Evolutionary conservation across 2,888 invertebrate genomes (phyloP).

Genomic region (Anthrax anthrax): DNA sequence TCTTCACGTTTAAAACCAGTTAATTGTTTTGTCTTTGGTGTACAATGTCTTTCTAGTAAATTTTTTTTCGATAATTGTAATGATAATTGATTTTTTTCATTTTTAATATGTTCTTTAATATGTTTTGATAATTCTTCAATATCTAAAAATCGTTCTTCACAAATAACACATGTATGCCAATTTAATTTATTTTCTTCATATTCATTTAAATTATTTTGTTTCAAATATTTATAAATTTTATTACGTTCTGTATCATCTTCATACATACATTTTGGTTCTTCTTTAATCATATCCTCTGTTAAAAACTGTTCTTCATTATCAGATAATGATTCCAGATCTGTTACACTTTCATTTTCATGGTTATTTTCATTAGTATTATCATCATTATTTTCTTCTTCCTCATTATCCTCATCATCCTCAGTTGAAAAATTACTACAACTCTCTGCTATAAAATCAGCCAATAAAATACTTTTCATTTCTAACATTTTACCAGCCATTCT

Average conservation of each 20-base stretch:
- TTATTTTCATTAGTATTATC: no score
- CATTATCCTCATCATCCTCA: no score
- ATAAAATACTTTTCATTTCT: no score
- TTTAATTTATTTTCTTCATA: conserved; percentile 4
- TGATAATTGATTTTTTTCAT: not conserved
- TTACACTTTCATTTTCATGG: no score
- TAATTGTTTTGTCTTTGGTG: conserved; percentile 6
- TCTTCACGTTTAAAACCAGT: conserved; percentile 9
- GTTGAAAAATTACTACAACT: no score
- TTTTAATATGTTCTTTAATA: conserved; percentile 9
- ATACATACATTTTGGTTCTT: conserved; percentile 10
- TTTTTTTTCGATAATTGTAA: not conserved
- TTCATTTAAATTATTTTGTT: conserved; percentile 3
- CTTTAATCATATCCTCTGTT: conserved; percentile 9
- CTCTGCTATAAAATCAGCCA: no score
- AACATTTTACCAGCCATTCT: no score
- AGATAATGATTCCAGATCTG: no score
- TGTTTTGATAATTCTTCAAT: conserved; percentile 7
- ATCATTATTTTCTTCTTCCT: no score
- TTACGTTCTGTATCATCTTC: conserved; percentile 7
- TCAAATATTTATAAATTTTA: conserved; percentile 6
- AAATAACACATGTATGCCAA: conserved; percentile 11
- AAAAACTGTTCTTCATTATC: no score
- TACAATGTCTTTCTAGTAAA: not conserved
- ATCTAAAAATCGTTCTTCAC: conserved; percentile 9